Evolutionary conservation across 2,888 invertebrate species (phyloP).

Genomic region (Rotaria socialis): DNA sequence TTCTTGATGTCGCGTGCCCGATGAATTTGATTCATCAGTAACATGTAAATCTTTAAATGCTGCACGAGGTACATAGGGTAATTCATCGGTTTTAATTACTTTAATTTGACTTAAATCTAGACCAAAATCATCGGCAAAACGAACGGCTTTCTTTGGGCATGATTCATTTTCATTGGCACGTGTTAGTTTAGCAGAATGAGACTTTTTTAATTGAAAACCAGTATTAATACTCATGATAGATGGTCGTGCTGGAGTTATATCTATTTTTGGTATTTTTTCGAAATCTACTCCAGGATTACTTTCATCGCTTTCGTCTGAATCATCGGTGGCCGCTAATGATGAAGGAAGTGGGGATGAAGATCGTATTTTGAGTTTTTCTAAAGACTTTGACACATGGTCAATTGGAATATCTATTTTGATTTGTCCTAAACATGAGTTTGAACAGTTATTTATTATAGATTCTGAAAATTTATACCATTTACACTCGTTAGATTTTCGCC

Average conservation of each 20-base stretch:
- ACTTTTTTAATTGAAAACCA: background rate
- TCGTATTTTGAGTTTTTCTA: background rate
- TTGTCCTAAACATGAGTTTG: no score
- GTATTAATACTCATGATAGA: background rate
- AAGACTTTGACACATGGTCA: no score
- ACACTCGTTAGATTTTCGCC: no score
- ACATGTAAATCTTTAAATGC: background rate
- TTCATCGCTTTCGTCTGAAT: no score
- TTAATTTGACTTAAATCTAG: slow-evolving; percentile 42
- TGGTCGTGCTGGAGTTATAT: background rate
- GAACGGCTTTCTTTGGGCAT: slow-evolving; percentile 36
- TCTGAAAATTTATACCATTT: no score
- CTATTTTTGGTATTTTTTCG: background rate
- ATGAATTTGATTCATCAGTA: background rate
- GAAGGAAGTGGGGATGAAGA: background rate
- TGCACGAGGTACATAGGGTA: background rate
- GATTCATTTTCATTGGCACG: background rate
- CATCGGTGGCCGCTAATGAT: no score
- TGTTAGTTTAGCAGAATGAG: background rate
- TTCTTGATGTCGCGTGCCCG: background rate
- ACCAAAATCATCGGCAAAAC: slow-evolving; percentile 45
- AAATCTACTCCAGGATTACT: no score
- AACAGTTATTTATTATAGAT: no score
- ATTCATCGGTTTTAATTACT: slow-evolving; percentile 32
- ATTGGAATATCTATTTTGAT: no score